These are phyloP conservation scores for Pyrrhosoma nymphula DNA, from an alignment of 2,888 invertebrate genomes.

Conservation along the genomic window DNA sequence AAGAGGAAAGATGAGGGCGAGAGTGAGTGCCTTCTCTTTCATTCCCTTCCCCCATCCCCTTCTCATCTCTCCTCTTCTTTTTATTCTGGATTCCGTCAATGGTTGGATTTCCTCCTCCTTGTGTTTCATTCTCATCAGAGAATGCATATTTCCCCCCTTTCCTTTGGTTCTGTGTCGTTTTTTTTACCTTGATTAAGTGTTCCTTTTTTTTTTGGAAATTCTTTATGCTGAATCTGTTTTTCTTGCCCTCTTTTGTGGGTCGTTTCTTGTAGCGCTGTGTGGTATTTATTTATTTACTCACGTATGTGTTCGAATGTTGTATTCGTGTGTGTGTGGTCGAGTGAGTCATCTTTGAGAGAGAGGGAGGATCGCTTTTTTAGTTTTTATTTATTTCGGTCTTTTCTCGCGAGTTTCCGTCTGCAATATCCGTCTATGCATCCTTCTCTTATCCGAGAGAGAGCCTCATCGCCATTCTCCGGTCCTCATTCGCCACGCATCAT, in stretches of 20 bases:
- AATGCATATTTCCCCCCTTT: too few species aligned
- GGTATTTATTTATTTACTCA: background rate
- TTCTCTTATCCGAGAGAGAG: too few species aligned
- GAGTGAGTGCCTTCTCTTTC: background rate
- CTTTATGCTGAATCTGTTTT: too few species aligned
- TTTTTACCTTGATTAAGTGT: too few species aligned
- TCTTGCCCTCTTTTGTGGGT: background rate
- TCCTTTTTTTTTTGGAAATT: background rate
- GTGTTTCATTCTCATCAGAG: conserved; percentile 42
- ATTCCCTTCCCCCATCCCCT: background rate
- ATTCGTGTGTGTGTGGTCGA: background rate
- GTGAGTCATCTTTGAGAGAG: background rate
- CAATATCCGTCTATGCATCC: background rate
- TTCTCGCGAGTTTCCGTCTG: background rate
- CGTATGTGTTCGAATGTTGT: too few species aligned
- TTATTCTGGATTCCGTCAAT: conserved; percentile 33
- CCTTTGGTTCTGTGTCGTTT: too few species aligned
- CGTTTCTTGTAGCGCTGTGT: background rate
- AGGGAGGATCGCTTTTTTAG: background rate
- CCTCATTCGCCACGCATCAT: background rate
- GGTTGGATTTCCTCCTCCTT: conserved; percentile 47
- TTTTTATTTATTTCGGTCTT: background rate
- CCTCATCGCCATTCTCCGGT: background rate
- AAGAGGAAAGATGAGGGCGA: background rate
- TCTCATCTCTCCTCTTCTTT: background rate